phyloP scores from a whole-genome alignment of 2,797 vertebrate species.

The Apogon hyalosoma region DNA sequence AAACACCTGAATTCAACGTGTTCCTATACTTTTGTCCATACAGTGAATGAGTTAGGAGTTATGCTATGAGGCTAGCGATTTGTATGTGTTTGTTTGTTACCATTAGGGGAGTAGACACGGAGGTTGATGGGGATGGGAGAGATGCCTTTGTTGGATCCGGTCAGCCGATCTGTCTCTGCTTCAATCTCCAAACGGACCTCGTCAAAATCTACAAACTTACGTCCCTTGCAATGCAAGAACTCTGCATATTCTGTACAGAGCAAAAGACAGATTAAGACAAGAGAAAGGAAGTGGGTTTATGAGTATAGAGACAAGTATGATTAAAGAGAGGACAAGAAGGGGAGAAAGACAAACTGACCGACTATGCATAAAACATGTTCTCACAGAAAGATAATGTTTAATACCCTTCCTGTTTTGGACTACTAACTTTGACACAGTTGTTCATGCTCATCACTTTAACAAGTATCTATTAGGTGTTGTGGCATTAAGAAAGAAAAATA shows the following conservation, averaged over 20 bases:
- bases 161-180: constrained; percentile 92
- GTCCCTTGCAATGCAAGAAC: constrained; percentile 96
- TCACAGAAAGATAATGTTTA: not conserved
- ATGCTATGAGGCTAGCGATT: too few species aligned
- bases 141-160: constrained; percentile 96
- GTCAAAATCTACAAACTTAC: constrained; percentile 95
- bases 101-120: constrained; percentile 90
- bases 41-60: too few species aligned
- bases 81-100: constrained; percentile 32
- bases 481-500: too few species aligned
- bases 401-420: too few species aligned
- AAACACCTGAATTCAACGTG: too few species aligned
- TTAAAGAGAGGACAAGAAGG: not conserved
- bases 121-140: constrained; percentile 94
- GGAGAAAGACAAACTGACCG: not conserved
- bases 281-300: not conserved
- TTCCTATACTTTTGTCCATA: too few species aligned
- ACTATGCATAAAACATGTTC: not conserved
- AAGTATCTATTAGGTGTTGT: not conserved
- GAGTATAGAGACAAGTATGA: not conserved
- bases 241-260: constrained; percentile 90
- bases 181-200: constrained; percentile 96
- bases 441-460: not conserved
- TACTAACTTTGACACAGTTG: too few species aligned
- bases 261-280: not conserved